A percentile compares a stretch with the other conserved stretches of the same genome.
These are phyloP conservation scores for Ovis aries DNA, from an alignment of 2,113 vertebrate species.

Conservation along the genomic window ARS-UI_Ramb_v3.0 NC_056071.1:61045001-61045500, in stretches of 20 bases:
- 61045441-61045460: neutral
- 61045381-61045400: neutral
- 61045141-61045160: neutral
- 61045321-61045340: neutral
- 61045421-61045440: neutral
- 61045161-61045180: neutral
- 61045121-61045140: neutral
- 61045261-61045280: neutral
- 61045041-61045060: accelerated
- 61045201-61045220: neutral
- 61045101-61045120: neutral
- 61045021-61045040: neutral
- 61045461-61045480: accelerated
- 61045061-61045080: accelerated
- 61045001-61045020: too few relatives aligned
- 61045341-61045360: accelerated
- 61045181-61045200: neutral
- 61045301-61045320: too few relatives aligned
- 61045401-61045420: neutral
- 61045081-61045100: neutral
- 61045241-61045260: neutral
- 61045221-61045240: neutral
- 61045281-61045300: accelerated
- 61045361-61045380: neutral
- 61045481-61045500: neutral